Conservation (phyloP, 2,113 vertebrate species). For the Prinia subflava region DNA sequence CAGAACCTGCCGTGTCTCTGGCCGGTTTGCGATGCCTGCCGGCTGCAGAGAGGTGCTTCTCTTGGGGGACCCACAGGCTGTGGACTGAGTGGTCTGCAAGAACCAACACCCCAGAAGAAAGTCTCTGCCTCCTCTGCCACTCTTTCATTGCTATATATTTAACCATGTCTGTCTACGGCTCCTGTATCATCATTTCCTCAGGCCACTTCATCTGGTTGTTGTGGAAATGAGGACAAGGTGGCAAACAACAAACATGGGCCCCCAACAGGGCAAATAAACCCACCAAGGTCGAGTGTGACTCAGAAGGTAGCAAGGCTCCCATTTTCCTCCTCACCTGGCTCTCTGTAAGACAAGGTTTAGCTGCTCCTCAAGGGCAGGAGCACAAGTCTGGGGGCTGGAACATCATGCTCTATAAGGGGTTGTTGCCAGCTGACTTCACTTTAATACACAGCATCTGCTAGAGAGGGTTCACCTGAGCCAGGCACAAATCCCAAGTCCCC, state of each 20-base stretch:
- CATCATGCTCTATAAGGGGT: not conserved
- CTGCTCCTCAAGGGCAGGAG: not conserved
- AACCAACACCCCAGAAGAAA: not conserved
- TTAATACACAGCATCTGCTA: not conserved
- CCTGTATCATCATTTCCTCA: not conserved
- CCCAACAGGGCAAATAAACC: not conserved
- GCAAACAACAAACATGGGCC: not conserved
- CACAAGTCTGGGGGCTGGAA: not conserved
- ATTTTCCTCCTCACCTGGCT: not conserved
- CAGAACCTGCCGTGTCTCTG: accelerated
- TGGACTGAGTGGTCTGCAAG: not conserved
- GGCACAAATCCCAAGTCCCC: not conserved
- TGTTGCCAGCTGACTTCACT: not conserved
- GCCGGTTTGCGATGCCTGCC: accelerated
- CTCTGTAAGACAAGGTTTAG: not conserved
- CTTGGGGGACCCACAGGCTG: not conserved
- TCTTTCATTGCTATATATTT: not conserved
- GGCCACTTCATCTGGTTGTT: not conserved
- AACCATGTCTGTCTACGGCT: not conserved
- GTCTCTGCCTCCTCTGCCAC: not conserved
- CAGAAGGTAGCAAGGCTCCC: not conserved
- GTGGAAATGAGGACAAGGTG: not conserved
- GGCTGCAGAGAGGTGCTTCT: not conserved
- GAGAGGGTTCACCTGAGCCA: not conserved
- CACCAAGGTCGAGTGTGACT: not conserved